Evolutionary conservation across 2,113 vertebrate genomes (phyloP), one percentile per base, ranked within the genome.

Genomic region (Panthera uncia): DNA sequence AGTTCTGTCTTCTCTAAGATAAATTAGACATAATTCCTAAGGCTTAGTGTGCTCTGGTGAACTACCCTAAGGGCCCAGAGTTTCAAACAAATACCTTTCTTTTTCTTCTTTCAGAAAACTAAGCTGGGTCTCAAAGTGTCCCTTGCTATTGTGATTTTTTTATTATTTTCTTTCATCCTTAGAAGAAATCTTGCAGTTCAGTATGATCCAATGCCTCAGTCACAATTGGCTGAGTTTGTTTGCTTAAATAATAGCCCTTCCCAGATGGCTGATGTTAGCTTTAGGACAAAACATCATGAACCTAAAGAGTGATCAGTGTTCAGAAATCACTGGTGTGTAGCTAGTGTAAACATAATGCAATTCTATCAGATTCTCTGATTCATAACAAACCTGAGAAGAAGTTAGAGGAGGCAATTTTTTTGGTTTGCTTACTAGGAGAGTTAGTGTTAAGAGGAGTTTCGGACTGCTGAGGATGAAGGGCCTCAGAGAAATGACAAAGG

Each of bases 241-340:
- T 98, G 84, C 97, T 98, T 98, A 97, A 98, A 97, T 97, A 98
- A 97, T 90, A 98, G 96, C 94, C 36, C 96, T 98, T 98, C 95
- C 95, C 97, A 98, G 96, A 96, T 98, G 98, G 97, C 85, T 95
- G 94, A 93, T 97, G 87, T 66, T 97, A 92, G 96, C 97, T 89
- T 97, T 61, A 97, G 94, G 96, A 97, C 96, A 97, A 97, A 97
- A 73, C 61, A 92, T 50, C 94, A 65, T 89, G 94, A 94, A 91
- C 93, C 66, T 92, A 87, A 97, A 92, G 89, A 94, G 55, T 57
- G 55, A 97, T 91, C 89, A 84, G 93, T 93, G 68, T 89, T 98
- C 57, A 89, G 95, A 98, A 97, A 95, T 94, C 97, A 63, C 2
- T 0, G 21, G 19, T 68, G 27, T 63, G 78, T 76, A 98, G 83